Percentiles rank a stretch among this genome's conserved stretches.
Conservation (phyloP, 2,113 vertebrate species). For the Scytalopus superciliaris region DNA sequence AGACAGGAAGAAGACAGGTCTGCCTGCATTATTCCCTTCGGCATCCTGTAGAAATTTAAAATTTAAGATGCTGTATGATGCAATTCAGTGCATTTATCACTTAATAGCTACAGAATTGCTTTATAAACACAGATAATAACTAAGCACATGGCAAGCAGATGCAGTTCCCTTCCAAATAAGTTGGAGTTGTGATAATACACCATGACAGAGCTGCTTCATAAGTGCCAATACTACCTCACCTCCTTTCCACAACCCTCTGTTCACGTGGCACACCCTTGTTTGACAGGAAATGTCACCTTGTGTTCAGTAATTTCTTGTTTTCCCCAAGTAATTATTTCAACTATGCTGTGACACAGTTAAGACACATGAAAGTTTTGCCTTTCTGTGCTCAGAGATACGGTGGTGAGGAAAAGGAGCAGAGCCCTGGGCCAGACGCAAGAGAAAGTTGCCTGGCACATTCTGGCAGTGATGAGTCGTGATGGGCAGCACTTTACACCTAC, state of each 20-base stretch:
- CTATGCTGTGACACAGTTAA: background rate
- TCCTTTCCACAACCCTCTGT: background rate
- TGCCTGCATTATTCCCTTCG: background rate
- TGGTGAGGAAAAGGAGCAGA: background rate
- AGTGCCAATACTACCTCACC: background rate
- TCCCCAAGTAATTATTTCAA: background rate
- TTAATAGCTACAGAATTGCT: background rate
- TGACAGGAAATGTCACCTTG: conserved; percentile 5
- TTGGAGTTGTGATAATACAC: background rate
- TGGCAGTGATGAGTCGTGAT: no score
- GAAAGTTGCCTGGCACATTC: background rate
- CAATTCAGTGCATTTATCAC: conserved; percentile 1
- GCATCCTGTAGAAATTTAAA: background rate
- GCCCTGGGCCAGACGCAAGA: background rate
- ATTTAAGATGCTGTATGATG: background rate
- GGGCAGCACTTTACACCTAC: background rate
- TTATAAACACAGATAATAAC: conserved; percentile 38
- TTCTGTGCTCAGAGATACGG: background rate
- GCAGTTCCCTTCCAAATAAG: background rate
- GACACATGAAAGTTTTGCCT: background rate
- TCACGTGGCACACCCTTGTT: conserved; percentile 27
- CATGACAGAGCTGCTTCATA: conserved; percentile 3
- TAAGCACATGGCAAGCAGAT: background rate
- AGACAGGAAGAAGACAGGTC: background rate
- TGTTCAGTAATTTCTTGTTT: background rate